These are phyloP conservation scores for Physella acuta DNA, from an alignment of 1,140 invertebrate genomes.

Conservation along the genomic window DNA sequence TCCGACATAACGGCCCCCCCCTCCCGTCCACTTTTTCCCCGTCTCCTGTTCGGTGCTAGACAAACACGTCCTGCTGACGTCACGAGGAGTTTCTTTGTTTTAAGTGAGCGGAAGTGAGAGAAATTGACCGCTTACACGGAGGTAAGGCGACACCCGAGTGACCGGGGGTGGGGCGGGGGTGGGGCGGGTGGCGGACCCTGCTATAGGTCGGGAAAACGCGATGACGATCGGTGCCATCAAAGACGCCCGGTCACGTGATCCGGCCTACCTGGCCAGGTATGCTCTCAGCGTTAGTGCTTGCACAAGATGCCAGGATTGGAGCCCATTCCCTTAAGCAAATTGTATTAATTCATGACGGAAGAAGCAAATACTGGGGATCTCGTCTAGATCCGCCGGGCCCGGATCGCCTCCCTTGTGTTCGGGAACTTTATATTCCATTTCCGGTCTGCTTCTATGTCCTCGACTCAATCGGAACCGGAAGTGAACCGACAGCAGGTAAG, in stretches of 20 bases:
- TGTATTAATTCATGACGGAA: constrained; percentile 21
- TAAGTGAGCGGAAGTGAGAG: constrained; percentile 8
- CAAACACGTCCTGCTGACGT: too few species aligned
- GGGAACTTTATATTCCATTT: constrained; percentile 25
- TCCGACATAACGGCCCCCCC: too few species aligned
- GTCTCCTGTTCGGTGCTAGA: too few species aligned
- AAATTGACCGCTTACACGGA: constrained; percentile 16
- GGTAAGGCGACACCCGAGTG: constrained; percentile 3
- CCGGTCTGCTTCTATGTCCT: constrained; percentile 8
- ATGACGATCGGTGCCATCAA: background rate
- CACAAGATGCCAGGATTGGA: background rate
- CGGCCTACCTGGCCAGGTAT: too few species aligned
- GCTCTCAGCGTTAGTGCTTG: background rate
- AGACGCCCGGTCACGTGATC: background rate
- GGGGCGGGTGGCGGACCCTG: background rate
- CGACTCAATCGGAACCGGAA: constrained; percentile 19
- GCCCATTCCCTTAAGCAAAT: constrained; percentile 15
- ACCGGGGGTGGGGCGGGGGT: too few species aligned
- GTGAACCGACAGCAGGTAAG: background rate
- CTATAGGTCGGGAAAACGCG: constrained; percentile 8
- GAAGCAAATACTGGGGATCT: constrained; percentile 18
- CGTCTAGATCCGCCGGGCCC: background rate
- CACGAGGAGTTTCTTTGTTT: constrained; percentile 13
- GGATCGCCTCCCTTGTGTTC: constrained; percentile 3
- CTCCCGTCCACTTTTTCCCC: too few species aligned